Conservation (phyloP, 2,797 vertebrate species). For the Vireo griseus region DNA sequence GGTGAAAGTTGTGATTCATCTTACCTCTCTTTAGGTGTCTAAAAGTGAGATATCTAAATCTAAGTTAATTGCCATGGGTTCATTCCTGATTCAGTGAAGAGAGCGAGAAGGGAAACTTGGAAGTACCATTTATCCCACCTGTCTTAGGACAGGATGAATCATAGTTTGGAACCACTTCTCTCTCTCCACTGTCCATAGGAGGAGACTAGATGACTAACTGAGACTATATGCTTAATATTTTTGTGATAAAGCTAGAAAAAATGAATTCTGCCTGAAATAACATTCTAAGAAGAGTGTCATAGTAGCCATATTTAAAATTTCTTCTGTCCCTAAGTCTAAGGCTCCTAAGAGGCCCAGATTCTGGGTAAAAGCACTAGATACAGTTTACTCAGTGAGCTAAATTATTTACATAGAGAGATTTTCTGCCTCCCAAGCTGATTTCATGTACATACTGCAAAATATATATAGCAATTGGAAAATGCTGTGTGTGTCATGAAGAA, state of each 20-base stretch:
- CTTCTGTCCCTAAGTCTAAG: neutral
- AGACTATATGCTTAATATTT: neutral
- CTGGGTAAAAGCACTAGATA: neutral
- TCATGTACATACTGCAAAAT: neutral
- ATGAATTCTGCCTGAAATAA: neutral
- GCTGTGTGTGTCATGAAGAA: neutral
- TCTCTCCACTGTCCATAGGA: neutral
- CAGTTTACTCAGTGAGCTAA: neutral
- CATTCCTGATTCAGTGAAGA: neutral
- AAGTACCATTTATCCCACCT: neutral
- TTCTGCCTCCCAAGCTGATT: neutral
- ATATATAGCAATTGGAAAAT: neutral
- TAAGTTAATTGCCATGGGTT: constrained; percentile 3
- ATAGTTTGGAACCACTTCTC: neutral
- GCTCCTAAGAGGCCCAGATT: neutral
- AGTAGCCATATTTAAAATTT: neutral
- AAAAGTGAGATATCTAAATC: neutral
- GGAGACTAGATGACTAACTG: neutral
- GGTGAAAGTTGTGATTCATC: constrained; percentile 7
- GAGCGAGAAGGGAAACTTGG: neutral
- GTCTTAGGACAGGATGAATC: neutral
- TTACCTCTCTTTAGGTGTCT: neutral
- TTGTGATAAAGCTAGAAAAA: neutral
- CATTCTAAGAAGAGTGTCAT: neutral
- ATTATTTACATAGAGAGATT: neutral